Percentiles rank a stretch among this genome's conserved stretches.
phyloP scores from a whole-genome alignment of 1,140 invertebrate genomes.

The Ectropis grisescens region DNA sequence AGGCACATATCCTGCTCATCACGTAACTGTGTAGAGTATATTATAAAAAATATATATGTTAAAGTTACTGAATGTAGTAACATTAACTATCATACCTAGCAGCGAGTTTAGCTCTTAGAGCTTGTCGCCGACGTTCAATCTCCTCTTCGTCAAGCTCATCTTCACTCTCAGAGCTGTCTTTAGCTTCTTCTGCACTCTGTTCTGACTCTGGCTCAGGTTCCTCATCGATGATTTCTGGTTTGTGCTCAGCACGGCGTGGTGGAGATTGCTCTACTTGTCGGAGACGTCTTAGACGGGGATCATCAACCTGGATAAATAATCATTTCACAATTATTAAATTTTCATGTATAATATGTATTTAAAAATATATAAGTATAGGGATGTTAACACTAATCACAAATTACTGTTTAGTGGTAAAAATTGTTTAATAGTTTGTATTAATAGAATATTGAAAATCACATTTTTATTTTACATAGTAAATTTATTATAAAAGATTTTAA shows the following conservation, averaged over 20 bases:
- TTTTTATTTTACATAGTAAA: too few species aligned
- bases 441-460: too few species aligned
- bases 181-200: slow-evolving; percentile 34
- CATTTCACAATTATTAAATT: slow-evolving; percentile 4
- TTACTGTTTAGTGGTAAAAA: too few species aligned
- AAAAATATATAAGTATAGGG: too few species aligned
- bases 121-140: slow-evolving; percentile 83
- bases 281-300: slow-evolving; percentile 81
- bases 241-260: slow-evolving; percentile 55
- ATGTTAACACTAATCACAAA: too few species aligned
- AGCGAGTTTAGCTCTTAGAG: slow-evolving; percentile 68
- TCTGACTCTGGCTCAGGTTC: slow-evolving; percentile 69
- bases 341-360: too few species aligned
- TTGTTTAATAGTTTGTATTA: too few species aligned
- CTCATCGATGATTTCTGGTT: slow-evolving; percentile 72
- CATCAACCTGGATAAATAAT: slow-evolving; percentile 71
- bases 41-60: too few species aligned
- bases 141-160: slow-evolving; percentile 80
- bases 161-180: slow-evolving; percentile 75
- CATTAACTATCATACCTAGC: slow-evolving; percentile 41
- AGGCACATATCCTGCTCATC: too few species aligned
- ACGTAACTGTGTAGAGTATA: too few species aligned
- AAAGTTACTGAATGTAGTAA: too few species aligned
- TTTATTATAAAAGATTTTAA: too few species aligned
- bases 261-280: slow-evolving; percentile 56